Conservation (phyloP, 2,888 invertebrate species). For the Tachina grossa region DNA sequence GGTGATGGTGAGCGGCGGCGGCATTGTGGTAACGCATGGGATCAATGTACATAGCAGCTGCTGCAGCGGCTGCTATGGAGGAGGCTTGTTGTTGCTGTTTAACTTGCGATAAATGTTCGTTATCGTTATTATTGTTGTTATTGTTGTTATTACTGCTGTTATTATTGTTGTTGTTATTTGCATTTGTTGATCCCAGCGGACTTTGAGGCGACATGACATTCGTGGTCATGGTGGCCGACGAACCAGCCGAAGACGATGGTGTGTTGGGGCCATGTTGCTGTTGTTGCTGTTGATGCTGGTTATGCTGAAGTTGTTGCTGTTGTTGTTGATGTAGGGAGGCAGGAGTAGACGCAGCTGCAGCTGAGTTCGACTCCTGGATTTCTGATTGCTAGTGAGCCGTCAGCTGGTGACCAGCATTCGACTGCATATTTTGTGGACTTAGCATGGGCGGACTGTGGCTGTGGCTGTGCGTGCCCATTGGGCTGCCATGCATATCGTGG, state of each 20-base stretch:
- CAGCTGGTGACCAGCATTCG: conserved; percentile 90
- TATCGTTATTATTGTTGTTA: conserved; percentile 76
- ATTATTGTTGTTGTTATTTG: conserved; percentile 76
- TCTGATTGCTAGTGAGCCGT: conserved; percentile 93
- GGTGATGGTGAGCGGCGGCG: conserved; percentile 78
- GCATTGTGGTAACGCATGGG: conserved; percentile 81
- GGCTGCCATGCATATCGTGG: conserved; percentile 92
- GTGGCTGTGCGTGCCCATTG: conserved; percentile 92
- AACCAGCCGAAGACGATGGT: conserved; percentile 82
- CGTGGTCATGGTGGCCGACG: conserved; percentile 81
- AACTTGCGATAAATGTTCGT: conserved; percentile 79
- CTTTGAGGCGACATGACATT: conserved; percentile 82
- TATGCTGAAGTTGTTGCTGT: conserved; percentile 80
- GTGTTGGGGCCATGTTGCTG: conserved; percentile 80
- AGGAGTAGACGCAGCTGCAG: conserved; percentile 83
- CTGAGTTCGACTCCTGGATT: conserved; percentile 89
- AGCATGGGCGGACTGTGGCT: conserved; percentile 92
- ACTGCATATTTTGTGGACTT: conserved; percentile 89
- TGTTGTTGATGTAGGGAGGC: conserved; percentile 81
- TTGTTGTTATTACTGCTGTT: conserved; percentile 57
- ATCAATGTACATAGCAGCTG: conserved; percentile 83
- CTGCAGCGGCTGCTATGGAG: conserved; percentile 82
- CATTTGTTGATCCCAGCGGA: conserved; percentile 78
- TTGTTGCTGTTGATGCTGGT: conserved; percentile 79
- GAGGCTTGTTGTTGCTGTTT: conserved; percentile 79